Percentiles rank a stretch among this genome's conserved stretches.
Evolutionary conservation across 2,797 vertebrate genomes (phyloP).

Genomic region (Danio tinwini): DNA sequence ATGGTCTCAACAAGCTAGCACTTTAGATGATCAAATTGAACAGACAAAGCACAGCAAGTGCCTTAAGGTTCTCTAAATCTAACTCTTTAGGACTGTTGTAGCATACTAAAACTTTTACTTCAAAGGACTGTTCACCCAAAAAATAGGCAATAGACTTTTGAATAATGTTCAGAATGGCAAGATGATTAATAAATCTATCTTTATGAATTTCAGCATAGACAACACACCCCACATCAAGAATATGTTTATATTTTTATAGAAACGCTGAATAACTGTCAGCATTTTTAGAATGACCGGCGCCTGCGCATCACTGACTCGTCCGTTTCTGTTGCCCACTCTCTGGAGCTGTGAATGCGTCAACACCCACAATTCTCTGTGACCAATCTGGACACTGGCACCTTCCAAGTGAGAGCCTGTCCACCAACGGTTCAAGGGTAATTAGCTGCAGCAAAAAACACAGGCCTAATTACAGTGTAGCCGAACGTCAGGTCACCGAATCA

Average conservation of each 20-base stretch:
- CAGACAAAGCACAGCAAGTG: constrained; percentile 8
- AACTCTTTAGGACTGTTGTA: background rate
- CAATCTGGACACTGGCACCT: constrained; percentile 45
- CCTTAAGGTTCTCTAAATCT: constrained; percentile 2
- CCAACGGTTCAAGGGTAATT: constrained; percentile 52
- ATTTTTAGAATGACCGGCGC: background rate
- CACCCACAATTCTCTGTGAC: constrained; percentile 41
- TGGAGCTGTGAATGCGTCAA: constrained; percentile 10
- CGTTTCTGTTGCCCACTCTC: background rate
- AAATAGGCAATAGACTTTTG: background rate
- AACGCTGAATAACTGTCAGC: background rate
- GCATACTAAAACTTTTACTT: too few species aligned
- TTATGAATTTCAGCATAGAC: background rate
- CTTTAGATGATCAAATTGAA: constrained; percentile 73
- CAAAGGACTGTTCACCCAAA: background rate
- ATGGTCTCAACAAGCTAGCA: constrained; percentile 70
- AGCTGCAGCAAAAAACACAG: constrained; percentile 41
- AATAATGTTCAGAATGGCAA: background rate
- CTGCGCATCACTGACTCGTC: background rate
- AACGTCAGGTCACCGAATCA: constrained; percentile 36
- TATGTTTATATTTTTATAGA: background rate
- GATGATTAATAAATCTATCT: background rate
- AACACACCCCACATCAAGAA: background rate
- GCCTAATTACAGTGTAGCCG: constrained; percentile 54
- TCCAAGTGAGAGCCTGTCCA: constrained; percentile 29